Evolutionary conservation across 2,113 vertebrate species (phyloP).

Genomic region (Dermatemys mawii): DNA sequence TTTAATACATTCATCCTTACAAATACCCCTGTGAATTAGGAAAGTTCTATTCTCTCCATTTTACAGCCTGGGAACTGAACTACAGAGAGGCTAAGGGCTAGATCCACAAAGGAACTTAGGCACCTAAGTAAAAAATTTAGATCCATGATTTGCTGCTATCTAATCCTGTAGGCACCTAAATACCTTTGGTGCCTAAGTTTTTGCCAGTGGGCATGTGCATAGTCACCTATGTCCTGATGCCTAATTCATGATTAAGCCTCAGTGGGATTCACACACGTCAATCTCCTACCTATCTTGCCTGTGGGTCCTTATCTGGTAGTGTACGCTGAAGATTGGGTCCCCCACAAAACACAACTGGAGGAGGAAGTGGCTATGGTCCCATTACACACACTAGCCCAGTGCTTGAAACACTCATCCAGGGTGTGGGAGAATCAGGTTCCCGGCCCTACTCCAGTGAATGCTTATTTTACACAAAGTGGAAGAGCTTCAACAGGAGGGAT

Average conservation of each 20-base stretch:
- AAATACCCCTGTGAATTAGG: background rate
- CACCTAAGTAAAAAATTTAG: too few species aligned
- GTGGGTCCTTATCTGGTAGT: background rate
- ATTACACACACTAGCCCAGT: background rate
- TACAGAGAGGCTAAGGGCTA: background rate
- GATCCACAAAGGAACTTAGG: too few species aligned
- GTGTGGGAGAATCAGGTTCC: background rate
- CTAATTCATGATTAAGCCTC: too few species aligned
- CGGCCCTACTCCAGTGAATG: background rate
- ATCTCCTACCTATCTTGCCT: background rate
- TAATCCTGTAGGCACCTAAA: too few species aligned
- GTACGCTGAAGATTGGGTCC: background rate
- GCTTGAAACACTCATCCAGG: background rate
- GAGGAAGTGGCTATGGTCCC: background rate
- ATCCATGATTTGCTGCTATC: too few species aligned
- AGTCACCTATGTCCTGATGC: too few species aligned
- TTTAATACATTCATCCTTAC: background rate
- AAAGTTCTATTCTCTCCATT: too few species aligned
- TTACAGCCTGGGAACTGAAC: background rate
- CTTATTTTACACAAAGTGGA: background rate
- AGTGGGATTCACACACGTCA: background rate
- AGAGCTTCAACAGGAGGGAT: background rate
- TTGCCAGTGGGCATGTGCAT: too few species aligned
- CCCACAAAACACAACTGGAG: background rate
- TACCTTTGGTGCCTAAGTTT: background rate